These are phyloP conservation scores for Spinibarbus caldwelli DNA, from an alignment of 2,797 vertebrate species.

Conservation along the genomic window DNA sequence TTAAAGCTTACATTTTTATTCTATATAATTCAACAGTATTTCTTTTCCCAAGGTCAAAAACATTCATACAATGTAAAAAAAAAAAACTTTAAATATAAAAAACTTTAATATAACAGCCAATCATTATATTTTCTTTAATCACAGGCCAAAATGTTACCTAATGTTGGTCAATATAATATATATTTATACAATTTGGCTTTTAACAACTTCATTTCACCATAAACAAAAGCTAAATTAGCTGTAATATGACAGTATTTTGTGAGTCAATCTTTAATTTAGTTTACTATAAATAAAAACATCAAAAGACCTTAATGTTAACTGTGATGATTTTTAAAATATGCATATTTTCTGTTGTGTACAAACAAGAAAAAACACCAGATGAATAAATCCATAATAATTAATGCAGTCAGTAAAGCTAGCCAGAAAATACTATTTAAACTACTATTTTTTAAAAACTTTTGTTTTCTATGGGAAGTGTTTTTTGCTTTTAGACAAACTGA, in stretches of 20 bases:
- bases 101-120: no score
- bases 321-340: background rate
- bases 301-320: no score
- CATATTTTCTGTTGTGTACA: background rate
- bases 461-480: background rate
- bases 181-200: background rate
- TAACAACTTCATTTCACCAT: background rate
- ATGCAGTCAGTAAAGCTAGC: no score
- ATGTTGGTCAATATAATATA: background rate
- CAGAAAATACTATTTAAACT: no score
- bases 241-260: no score
- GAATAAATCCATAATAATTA: no score
- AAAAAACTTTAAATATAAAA: no score
- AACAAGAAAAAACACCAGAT: background rate
- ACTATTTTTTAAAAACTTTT: no score
- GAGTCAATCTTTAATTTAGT: background rate
- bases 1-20: background rate
- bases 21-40: background rate
- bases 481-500: background rate
- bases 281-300: no score
- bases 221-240: background rate
- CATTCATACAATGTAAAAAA: background rate
- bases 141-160: background rate
- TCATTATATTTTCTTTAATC: background rate
- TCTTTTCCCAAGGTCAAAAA: background rate